Conservation (phyloP, 2,113 vertebrate genomes). For the Tachycineta bicolor region DNA sequence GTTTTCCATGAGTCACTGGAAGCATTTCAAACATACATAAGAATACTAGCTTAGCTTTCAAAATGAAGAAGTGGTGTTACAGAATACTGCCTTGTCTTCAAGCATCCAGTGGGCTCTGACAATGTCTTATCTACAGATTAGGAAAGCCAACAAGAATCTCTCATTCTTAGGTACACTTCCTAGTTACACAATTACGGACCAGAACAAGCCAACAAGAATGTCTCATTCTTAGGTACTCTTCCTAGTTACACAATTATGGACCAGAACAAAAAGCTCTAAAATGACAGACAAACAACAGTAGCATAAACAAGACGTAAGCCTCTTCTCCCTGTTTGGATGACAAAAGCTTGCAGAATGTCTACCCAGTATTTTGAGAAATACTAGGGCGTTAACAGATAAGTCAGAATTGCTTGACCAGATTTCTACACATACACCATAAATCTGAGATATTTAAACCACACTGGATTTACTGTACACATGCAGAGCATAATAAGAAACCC, state of each 20-base stretch:
- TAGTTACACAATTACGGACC: too few relatives aligned
- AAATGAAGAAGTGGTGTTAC: background rate
- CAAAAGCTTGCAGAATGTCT: background rate
- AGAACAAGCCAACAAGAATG: background rate
- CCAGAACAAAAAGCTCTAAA: background rate
- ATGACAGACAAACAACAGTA: background rate
- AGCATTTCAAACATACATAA: background rate
- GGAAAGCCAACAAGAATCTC: background rate
- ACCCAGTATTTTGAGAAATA: background rate
- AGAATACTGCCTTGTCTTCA: background rate
- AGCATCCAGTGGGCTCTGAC: background rate
- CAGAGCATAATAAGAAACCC: background rate
- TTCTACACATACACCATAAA: background rate
- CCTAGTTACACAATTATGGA: background rate
- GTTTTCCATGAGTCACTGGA: background rate
- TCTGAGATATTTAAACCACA: background rate
- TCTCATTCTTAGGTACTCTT: background rate
- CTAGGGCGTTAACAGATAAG: accelerated
- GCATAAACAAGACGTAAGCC: background rate
- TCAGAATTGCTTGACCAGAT: background rate
- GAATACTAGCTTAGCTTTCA: background rate
- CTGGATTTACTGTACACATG: background rate
- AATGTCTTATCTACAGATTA: background rate
- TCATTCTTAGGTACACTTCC: background rate
- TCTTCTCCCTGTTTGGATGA: background rate